Evolutionary conservation across 2,113 vertebrate genomes (phyloP).

Genomic region (Baryphthengus martii): DNA sequence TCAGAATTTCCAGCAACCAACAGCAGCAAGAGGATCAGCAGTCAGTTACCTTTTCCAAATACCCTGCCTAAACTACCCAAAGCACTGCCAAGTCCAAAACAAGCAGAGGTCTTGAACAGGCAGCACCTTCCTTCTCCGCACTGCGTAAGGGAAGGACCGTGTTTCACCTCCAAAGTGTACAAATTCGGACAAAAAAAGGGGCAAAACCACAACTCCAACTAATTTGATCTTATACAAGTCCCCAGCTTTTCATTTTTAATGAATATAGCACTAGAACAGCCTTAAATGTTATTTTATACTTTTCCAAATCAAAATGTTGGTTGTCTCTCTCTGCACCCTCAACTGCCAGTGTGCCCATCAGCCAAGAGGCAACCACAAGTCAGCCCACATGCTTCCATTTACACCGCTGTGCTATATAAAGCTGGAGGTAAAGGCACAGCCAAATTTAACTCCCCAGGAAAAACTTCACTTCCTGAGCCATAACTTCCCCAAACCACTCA

Average conservation of each 20-base stretch:
- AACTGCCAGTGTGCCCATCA: accelerated
- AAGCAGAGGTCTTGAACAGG: accelerated
- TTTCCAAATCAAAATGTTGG: accelerated
- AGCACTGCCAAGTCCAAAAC: accelerated
- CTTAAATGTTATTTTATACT: accelerated
- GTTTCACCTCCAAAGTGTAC: accelerated
- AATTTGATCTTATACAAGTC: accelerated
- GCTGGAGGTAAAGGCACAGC: not conserved
- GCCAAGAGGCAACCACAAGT: not conserved
- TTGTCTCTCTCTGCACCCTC: not conserved
- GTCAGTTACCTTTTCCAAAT: accelerated
- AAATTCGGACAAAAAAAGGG: not conserved
- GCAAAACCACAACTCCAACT: not conserved
- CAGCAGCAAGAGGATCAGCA: not conserved
- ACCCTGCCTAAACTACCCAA: accelerated
- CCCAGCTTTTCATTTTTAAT: accelerated
- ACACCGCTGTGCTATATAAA: not conserved
- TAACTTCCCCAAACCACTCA: not conserved
- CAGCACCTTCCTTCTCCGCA: not conserved
- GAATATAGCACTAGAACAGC: not conserved
- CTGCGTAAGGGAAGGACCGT: accelerated
- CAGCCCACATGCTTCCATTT: not conserved
- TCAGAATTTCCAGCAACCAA: not conserved
- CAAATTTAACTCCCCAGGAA: not conserved
- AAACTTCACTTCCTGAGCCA: not conserved